Percentiles rank a stretch among this genome's conserved stretches.
These are phyloP conservation scores for Thaumatotibia leucotreta DNA, from an alignment of 1,140 invertebrate species.

Conservation along the genomic window DNA sequence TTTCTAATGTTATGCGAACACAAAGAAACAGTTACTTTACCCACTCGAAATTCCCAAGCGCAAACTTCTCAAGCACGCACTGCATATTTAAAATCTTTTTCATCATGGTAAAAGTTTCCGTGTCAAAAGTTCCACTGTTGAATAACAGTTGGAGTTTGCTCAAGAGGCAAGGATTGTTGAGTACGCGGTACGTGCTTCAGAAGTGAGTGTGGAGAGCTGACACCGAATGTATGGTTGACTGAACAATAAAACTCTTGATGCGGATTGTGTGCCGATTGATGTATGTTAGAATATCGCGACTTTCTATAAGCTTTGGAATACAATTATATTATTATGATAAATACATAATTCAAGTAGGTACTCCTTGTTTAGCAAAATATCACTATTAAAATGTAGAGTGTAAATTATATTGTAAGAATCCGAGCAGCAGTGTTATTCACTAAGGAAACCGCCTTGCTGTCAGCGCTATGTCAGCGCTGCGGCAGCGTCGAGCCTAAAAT, in stretches of 20 bases:
- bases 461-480: too few relatives aligned
- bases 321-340: too few relatives aligned
- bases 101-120: slow-evolving; percentile 7
- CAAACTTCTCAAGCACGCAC: neutral
- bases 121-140: neutral
- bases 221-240: neutral
- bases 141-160: slow-evolving; percentile 9
- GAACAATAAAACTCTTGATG: neutral
- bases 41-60: neutral
- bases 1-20: slow-evolving; percentile 5
- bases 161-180: neutral
- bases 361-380: too few relatives aligned
- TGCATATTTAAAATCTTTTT: slow-evolving; percentile 13
- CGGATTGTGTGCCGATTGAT: too few relatives aligned
- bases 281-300: too few relatives aligned
- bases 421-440: too few relatives aligned
- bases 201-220: neutral
- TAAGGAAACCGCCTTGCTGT: too few relatives aligned
- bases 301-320: too few relatives aligned
- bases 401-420: too few relatives aligned
- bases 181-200: neutral
- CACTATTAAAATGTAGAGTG: too few relatives aligned
- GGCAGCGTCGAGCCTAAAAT: too few relatives aligned
- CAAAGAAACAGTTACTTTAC: slow-evolving; percentile 10
- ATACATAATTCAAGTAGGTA: too few relatives aligned